Evolutionary conservation across 2,888 invertebrate genomes (phyloP).

Genomic region (Parnassius glacialis): DNA sequence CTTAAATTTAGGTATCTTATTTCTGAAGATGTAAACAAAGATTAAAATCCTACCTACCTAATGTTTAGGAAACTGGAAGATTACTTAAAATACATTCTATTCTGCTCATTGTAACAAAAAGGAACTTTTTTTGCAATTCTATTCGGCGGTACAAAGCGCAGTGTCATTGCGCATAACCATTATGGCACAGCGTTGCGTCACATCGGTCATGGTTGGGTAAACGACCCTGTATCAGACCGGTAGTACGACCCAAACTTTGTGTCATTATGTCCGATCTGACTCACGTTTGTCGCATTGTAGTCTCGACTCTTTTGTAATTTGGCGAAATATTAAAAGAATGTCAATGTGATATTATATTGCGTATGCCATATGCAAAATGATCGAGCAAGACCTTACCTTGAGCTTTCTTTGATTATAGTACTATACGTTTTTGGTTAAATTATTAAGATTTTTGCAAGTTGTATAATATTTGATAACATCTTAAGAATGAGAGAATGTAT

Average conservation of each 20-base stretch:
- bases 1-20: too few species aligned
- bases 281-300: constrained; percentile 24
- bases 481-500: too few species aligned
- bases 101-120: constrained; percentile 6
- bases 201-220: constrained; percentile 36
- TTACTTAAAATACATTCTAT: constrained; percentile 6
- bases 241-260: constrained; percentile 31
- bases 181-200: constrained; percentile 33
- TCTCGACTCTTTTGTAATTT: constrained; percentile 7
- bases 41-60: too few species aligned
- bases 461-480: too few species aligned
- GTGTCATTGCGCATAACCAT: constrained; percentile 29
- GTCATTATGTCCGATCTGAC: constrained; percentile 27
- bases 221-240: constrained; percentile 38
- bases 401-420: neutral
- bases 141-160: constrained; percentile 7
- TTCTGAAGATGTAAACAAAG: too few species aligned
- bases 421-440: too few species aligned
- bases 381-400: neutral
- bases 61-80: too few species aligned
- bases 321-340: constrained; percentile 8
- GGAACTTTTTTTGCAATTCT: constrained; percentile 10
- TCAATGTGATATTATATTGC: neutral
- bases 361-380: neutral
- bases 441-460: too few species aligned